A percentile compares a stretch with the other conserved stretches of the same genome.
phyloP scores from a whole-genome alignment of 1,140 invertebrate species.

The Ctenoplectra terminalis region DNA sequence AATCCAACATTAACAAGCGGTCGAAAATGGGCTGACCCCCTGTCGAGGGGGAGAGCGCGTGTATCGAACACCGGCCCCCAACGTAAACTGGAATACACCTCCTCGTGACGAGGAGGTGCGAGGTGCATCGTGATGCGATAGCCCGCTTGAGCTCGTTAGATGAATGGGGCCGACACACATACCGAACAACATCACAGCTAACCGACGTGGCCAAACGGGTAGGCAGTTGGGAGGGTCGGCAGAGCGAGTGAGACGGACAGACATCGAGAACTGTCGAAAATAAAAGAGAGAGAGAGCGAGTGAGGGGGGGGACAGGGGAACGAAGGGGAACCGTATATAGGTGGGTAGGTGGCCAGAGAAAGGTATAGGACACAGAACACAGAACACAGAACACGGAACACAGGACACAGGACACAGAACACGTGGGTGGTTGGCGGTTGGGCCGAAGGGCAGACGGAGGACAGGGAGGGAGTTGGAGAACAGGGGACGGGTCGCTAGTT shows the following conservation, averaged over 20 bases:
- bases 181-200: slow-evolving; percentile 22
- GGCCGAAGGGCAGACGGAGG: slow-evolving; percentile 37
- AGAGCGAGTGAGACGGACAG: slow-evolving; percentile 8
- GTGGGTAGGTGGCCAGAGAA: slow-evolving; percentile 8
- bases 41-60: not conserved
- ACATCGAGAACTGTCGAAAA: not conserved
- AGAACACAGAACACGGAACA: too few relatives aligned
- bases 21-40: not conserved
- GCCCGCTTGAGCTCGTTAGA: slow-evolving; percentile 76
- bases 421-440: slow-evolving; percentile 21
- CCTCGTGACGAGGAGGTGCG: slow-evolving; percentile 54
- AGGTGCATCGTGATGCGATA: slow-evolving; percentile 64
- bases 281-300: slow-evolving; percentile 18
- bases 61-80: not conserved
- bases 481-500: slow-evolving; percentile 75
- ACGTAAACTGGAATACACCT: slow-evolving; percentile 48
- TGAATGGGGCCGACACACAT: slow-evolving; percentile 78
- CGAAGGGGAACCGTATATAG: slow-evolving; percentile 37
- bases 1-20: slow-evolving; percentile 50
- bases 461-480: slow-evolving; percentile 32
- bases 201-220: slow-evolving; percentile 6
- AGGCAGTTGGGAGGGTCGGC: not conserved
- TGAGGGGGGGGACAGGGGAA: slow-evolving; percentile 10
- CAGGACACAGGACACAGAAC: slow-evolving; percentile 13
- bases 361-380: too few relatives aligned